Evolutionary conservation across 2,797 vertebrate species (phyloP), one percentile per base, ranked within the genome.

Genomic region (Crenuchus spilurus): DNA sequence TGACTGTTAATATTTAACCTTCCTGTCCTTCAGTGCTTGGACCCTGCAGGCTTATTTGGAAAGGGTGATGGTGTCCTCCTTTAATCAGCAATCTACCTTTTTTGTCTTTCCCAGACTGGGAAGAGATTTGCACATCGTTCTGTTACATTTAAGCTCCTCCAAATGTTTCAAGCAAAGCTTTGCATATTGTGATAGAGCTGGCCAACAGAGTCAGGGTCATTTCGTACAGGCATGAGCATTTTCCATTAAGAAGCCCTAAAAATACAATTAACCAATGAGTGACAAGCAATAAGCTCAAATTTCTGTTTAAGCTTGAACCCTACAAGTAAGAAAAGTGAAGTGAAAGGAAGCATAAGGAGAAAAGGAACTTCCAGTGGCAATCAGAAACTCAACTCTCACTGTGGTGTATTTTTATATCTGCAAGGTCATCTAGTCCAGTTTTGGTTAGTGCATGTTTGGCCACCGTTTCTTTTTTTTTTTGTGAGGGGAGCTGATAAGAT

Each of bases 41-140:
- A 22, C 5, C 41, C 10, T 58, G 26, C 37, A 48, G 52, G 62
- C 28, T 31, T n/a, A 18, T 64, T 9, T 31, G 58, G 48, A 49
- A 31, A 37, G 33, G 42, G 37, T 63, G 65, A 20, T 44, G 35
- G 28, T 6, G 6, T 63, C 31, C 22, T 63, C 49, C 35, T 22
- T 39, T 46, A 20, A 54, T 74, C 7, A 10, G 35, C 35, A 37
- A 33, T 24, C 24, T 22, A 31, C 48, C 58, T 63, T 14, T 18
- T 65, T 54, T 30, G 20, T 76, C 41, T 76, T 76, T 71, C 61
- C 61, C 24, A 35, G 41, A 22, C 4, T 20, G 22, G 66, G 49
- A 57, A 70, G 3, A 24, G 42, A 33, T 76, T 76, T 71, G 75
- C 75, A 76, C 75, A 76, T 65, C 16, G 8, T 71, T 72, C 33